Evolutionary conservation across 2,113 vertebrate genomes (phyloP), one percentile per base, ranked within the genome.

Genomic region (Ifrita kowaldi): DNA sequence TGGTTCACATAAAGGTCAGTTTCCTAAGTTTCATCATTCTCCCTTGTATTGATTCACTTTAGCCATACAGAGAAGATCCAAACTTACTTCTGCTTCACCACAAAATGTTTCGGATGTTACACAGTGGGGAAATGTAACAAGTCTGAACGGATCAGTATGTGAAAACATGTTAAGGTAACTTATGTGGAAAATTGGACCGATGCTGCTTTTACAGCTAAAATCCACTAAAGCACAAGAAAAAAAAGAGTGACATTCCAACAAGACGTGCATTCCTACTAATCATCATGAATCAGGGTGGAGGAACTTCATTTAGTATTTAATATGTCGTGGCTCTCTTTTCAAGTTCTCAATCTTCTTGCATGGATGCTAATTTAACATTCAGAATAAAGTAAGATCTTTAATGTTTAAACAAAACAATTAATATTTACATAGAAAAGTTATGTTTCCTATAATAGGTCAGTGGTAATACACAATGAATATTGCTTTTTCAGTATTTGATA

Each of bases 381-480:
- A 96, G 90, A 97, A 97, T 95, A 96, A 97, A 96, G 49, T 41
- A 95, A 97, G 82, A 95, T 77, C 87, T 98, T 97, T 89, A 84
- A 91, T 94, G 83, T 94, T 96, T 95, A 97, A 97, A 94, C 90
- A 97, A 97, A 97, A 94, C 65, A 47, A 94, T 97, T 97, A 97
- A 94, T 96, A 97, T 97, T 97, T 97, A 97, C 91, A 94, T 53
- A 87, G 80, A 96, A 96, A 97, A 96, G 84, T 95, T 97, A 84
- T 73, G 70, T 96, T 97, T 97, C 95, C 96, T 91, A 91, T 97
- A 97, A 77, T 84, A 95, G 90, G 87, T 89, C 87, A 94, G 87
- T 78, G 97, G 92, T 95, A 97, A 96, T 33, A 84, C 80, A 87
- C 80, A 91, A 89, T 95, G 87, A 93, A 97, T 97, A 94, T 77